These are phyloP conservation scores for Helicoverpa zea DNA, from an alignment of 1,140 invertebrate species.

Conservation along the genomic window DNA sequence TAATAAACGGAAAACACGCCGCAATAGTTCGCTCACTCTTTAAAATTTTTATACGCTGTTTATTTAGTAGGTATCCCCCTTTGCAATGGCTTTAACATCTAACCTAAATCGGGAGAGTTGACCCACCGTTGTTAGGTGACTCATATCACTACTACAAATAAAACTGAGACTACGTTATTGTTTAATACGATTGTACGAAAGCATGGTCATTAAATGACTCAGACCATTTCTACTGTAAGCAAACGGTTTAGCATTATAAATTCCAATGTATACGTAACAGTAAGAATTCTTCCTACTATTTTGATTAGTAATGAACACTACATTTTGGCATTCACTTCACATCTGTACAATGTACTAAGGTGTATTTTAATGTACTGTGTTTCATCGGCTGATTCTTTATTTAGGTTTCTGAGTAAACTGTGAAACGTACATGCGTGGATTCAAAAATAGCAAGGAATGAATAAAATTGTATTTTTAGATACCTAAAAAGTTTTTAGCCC, in stretches of 20 bases:
- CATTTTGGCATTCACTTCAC: slow-evolving; percentile 14
- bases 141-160: not conserved
- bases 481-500: no score
- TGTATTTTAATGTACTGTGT: slow-evolving; percentile 8
- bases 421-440: not conserved
- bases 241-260: not conserved
- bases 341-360: slow-evolving; percentile 2
- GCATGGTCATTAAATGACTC: not conserved
- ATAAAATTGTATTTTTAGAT: no score
- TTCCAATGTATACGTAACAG: not conserved
- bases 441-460: not conserved
- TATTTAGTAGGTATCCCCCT: no score
- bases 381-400: slow-evolving; percentile 4
- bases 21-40: no score
- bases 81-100: no score
- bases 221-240: not conserved
- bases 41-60: no score
- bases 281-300: slow-evolving; percentile 18
- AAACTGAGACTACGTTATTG: no score
- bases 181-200: not conserved
- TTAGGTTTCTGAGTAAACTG: not conserved
- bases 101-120: no score
- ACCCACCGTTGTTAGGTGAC: not conserved
- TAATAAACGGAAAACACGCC: no score
- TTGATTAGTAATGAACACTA: not conserved